Evolutionary conservation across 2,797 vertebrate species (phyloP), one percentile per base, ranked within the genome.

Genomic region (Setipinna tenuifilis): DNA sequence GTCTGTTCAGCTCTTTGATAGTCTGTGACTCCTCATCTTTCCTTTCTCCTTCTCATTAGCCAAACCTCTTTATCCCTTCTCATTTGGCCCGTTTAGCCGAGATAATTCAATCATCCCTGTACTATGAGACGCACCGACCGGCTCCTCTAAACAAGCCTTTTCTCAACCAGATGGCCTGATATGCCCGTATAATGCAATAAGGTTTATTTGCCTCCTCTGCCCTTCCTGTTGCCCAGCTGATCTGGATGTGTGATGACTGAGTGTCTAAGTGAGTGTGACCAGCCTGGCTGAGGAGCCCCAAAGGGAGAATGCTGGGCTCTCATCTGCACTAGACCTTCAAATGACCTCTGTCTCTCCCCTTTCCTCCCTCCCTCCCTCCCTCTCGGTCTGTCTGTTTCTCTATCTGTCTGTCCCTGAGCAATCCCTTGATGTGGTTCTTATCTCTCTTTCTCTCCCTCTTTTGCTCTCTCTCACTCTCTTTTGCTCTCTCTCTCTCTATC

Each of bases 101-200:
- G 85, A 78, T 88, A 88, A 93, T 92, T 90, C 90, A 91, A 90
- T 91, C 91, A 93, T 93, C 88, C 88, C 84, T 65, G 75, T 86
- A 85, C 90, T 90, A 92, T 88, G 89, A 65, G 82, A 90, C 91
- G 92, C 81, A 88, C 83, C 87, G 89, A 88, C 88, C 86, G 88
- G 89, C 89, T 88, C 89, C 90, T 82, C 83, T 91, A 90, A 94
- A 94, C 94, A 95, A 94, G 50, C 9, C 95, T 85, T n/a, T 75
- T 71, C 86, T 82, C 87, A 83, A 86, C 86, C 11, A 81, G 85
- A 83, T 87, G 84, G 87, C 80, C 58, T 17, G 83, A 91, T 90
- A 91, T 90, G 87, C 87, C 86, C 85, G 88, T 81, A 88, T 85
- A 86, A 86, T 86, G 89, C 91, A 94, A 94, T 93, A 92, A 93